These are phyloP conservation scores for Heteromyza rotundicornis DNA, from an alignment of 2,888 invertebrate genomes.

Conservation along the genomic window DNA sequence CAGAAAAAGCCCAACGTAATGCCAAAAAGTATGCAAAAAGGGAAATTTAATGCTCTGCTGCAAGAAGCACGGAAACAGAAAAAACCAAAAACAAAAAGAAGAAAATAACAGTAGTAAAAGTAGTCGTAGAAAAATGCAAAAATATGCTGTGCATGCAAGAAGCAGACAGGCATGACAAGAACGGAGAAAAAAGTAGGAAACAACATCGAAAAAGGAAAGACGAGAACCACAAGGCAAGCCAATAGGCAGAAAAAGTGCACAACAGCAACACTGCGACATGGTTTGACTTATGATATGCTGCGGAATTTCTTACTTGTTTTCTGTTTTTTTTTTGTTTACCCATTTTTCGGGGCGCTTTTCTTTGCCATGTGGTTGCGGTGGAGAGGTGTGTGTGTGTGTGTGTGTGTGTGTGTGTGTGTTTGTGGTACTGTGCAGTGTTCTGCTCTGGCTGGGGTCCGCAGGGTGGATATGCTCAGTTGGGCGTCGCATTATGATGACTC, in stretches of 20 bases:
- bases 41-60: conserved; percentile 25
- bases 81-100: no score
- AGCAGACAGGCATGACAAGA: conserved; percentile 37
- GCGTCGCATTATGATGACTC: conserved; percentile 38
- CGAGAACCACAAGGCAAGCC: no score
- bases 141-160: conserved; percentile 48
- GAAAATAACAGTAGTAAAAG: no score
- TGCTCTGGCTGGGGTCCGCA: background rate
- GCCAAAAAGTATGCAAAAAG: conserved; percentile 17
- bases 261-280: background rate
- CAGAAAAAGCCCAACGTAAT: conserved; percentile 39
- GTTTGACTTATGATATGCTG: background rate
- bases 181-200: conserved; percentile 43
- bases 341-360: background rate
- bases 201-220: conserved; percentile 30
- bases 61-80: background rate
- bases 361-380: background rate
- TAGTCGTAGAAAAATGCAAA: conserved; percentile 10
- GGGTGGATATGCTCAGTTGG: conserved; percentile 11
- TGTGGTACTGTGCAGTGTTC: background rate
- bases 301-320: background rate
- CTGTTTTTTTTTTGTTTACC: background rate
- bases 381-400: background rate
- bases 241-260: background rate
- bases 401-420: conserved; percentile 13